phyloP scores from a whole-genome alignment of 2,797 vertebrate species.

The Corythornis leucogaster region DNA sequence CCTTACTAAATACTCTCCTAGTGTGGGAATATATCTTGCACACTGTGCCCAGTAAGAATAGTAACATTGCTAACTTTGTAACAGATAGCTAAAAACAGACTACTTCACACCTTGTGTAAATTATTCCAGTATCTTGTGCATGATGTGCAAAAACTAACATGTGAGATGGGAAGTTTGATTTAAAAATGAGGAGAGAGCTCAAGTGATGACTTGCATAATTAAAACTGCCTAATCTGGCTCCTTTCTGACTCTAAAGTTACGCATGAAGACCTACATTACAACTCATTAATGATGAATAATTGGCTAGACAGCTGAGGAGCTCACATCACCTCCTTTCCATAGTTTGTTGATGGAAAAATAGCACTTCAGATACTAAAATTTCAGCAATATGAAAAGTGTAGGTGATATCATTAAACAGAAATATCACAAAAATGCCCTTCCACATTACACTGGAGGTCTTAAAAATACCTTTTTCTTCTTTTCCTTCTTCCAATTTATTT shows the following conservation, averaged over 20 bases:
- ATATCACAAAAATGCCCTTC: neutral
- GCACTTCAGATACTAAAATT: neutral
- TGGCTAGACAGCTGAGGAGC: neutral
- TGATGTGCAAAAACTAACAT: neutral
- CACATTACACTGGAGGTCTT: accelerated
- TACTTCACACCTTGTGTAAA: constrained; percentile 51
- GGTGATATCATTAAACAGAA: neutral
- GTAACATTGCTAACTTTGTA: constrained; percentile 60
- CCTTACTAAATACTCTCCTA: constrained; percentile 70
- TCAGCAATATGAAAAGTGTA: neutral
- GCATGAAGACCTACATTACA: neutral
- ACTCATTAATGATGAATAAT: neutral
- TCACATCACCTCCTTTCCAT: neutral
- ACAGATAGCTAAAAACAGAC: constrained; percentile 64
- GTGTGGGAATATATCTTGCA: constrained; percentile 72
- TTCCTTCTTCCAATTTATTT: neutral
- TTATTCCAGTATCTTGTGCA: neutral
- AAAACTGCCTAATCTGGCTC: neutral
- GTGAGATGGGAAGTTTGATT: neutral
- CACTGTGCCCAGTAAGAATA: constrained; percentile 66
- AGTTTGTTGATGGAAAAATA: neutral
- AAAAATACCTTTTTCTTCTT: neutral
- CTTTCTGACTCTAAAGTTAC: neutral
- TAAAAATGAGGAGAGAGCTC: neutral
- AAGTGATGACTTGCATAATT: neutral